Evolutionary conservation across 2,113 vertebrate genomes (phyloP), one percentile per base, ranked within the genome.

Genomic region (Barnardius zonarius): DNA sequence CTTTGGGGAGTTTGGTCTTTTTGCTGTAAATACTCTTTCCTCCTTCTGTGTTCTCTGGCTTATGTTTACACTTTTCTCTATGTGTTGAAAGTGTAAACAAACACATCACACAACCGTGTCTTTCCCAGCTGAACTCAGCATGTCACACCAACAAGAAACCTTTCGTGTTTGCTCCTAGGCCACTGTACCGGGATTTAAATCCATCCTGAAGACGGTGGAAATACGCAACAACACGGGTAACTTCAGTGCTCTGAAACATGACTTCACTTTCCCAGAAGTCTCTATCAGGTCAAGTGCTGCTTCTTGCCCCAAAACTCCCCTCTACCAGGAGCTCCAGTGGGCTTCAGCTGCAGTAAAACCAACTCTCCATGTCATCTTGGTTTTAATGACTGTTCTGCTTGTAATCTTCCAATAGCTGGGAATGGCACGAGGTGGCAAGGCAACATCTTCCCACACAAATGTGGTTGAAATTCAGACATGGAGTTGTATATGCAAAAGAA

Each of bases 201-300:
- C 98, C 1, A 27, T 97, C n/a, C 74, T 97, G 95, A 95, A 95
- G 82, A 95, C 89, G 7, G 77, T 98, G 84, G 76, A 95, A 79
- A 84, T 98, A 88, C 78, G 64, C 4, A 33, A 97, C 62, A 97
- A 89, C 18, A 84, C 88, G 8, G 87, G 81, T 44, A 96, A 97
- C 75, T 97, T 97, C 86, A 97, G 95, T 69, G 98, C 98, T 85
- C 77, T 97, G 92, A 97, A 85, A 84, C 92, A 93, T 12, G 97
- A 98, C 92, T 97, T 98, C 91, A 39, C 78, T 55, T 96, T 98
- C 89, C 52, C 95, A 28, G 83, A 94, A 64, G 76, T 81, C 61
- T 62, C 86, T n/a, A 28, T 44, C 31, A 74, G 11, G 80, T 41
- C 92, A n/a, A 41, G 37, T 75, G 35, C 24, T 55, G 20, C 33